A percentile compares a stretch with the other conserved stretches of the same genome.
Conservation (phyloP, 2,797 vertebrate genomes). For the Fundulus diaphanus region DNA sequence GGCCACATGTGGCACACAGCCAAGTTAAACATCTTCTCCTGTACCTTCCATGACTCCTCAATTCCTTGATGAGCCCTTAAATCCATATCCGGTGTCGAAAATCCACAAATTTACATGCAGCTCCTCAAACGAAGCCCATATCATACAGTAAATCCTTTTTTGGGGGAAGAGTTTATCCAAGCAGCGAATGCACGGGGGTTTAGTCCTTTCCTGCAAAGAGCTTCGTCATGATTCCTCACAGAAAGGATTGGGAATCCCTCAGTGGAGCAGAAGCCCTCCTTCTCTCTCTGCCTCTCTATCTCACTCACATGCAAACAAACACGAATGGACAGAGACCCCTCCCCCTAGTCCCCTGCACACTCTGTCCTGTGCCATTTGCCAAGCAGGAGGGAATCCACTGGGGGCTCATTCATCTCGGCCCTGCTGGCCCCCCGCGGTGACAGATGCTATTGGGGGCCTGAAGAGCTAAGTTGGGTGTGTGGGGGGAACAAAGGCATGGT, state of each 20-base stretch:
- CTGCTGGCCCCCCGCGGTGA: slow-evolving; percentile 88
- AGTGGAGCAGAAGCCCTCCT: slow-evolving; percentile 61
- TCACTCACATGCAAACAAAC: slow-evolving; percentile 70
- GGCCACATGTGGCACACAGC: slow-evolving; percentile 52
- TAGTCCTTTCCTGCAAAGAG: slow-evolving; percentile 61
- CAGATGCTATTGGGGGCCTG: slow-evolving; percentile 94
- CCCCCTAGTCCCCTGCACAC: slow-evolving; percentile 80
- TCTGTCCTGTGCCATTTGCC: slow-evolving; percentile 96
- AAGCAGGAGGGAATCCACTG: slow-evolving; percentile 87
- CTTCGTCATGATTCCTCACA: slow-evolving; percentile 81
- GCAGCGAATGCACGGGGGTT: slow-evolving; percentile 39
- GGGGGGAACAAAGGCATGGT: slow-evolving; percentile 80
- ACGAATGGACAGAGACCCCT: slow-evolving; percentile 61
- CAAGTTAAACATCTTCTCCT: slow-evolving; percentile 42
- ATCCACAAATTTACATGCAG: slow-evolving; percentile 43
- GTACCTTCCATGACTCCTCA: slow-evolving; percentile 76
- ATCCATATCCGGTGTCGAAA: slow-evolving; percentile 51
- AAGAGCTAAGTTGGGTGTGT: slow-evolving; percentile 66
- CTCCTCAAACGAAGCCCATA: slow-evolving; percentile 61
- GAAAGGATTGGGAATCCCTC: slow-evolving; percentile 81
- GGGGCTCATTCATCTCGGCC: slow-evolving; percentile 96
- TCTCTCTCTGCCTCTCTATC: slow-evolving; percentile 68
- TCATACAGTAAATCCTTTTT: slow-evolving; percentile 51
- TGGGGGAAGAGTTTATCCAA: slow-evolving; percentile 40
- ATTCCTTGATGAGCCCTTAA: slow-evolving; percentile 30